A percentile compares a stretch with the other conserved stretches of the same genome.
Evolutionary conservation across 2,888 invertebrate genomes (phyloP).

Genomic region (Temnothorax unifasciatus): DNA sequence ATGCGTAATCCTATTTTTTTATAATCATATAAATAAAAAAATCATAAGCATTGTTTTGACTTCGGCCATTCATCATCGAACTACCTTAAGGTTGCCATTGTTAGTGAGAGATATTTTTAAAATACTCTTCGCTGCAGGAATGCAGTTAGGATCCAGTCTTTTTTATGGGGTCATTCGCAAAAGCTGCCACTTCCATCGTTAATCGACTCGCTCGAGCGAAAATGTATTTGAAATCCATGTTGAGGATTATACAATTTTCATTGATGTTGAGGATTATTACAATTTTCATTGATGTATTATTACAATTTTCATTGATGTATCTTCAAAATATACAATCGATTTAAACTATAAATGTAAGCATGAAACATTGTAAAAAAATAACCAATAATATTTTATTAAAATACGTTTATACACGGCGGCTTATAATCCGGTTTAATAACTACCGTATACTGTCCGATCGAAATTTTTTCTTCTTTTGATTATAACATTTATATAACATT

Average conservation of each 20-base stretch:
- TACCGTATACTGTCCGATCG: too few species aligned
- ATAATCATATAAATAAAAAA: too few species aligned
- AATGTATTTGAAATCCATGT: neutral
- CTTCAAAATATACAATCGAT: neutral
- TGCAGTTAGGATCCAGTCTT: constrained; percentile 7
- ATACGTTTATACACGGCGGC: too few species aligned
- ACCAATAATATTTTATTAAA: neutral
- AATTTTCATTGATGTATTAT: neutral
- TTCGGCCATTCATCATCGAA: too few species aligned
- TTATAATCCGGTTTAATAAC: too few species aligned
- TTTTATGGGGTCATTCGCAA: neutral
- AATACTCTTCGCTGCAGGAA: constrained; percentile 16
- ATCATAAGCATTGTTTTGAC: too few species aligned
- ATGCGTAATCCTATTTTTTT: too few species aligned
- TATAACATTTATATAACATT: too few species aligned
- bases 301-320: neutral
- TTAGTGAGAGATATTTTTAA: constrained; percentile 41
- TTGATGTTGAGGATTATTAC: too few species aligned
- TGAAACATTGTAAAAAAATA: neutral
- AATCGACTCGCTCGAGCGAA: neutral
- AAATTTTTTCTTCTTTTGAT: too few species aligned
- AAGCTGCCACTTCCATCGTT: neutral
- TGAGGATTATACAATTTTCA: neutral
- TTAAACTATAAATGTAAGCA: neutral
- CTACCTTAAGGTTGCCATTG: constrained; percentile 47